Evolutionary conservation across 1,140 invertebrate species (phyloP), one percentile per base, ranked within the genome.

Genomic region (Calliopsis andreniformis): DNA sequence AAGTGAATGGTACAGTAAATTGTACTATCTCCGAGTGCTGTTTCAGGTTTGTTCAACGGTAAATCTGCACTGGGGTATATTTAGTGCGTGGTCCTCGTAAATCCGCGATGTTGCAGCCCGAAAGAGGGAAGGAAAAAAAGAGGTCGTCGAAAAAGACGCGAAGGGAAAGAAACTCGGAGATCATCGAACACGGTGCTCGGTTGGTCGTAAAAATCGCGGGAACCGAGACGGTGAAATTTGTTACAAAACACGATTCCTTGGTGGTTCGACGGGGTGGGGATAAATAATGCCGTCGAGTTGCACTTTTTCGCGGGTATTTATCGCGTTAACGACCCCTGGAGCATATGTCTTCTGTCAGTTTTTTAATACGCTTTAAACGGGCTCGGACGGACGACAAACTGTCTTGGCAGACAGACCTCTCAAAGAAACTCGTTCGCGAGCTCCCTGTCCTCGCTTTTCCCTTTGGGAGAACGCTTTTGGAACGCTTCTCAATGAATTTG

Each of bases 1-100:
- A 85, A 85, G 82, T 85, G 83, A 85, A 85, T 84, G 83, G 68
- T 84, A 80, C 82, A 49, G 75, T 84, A 84, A 85, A 85, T 85
- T 78, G 78, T 77, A 68, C 75, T 81, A 84, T 75, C 78, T 80
- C 45, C 73, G 56, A 30, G n/a, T 28, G 47, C 69, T 68, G 78
- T 84, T 81, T 67, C 66, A 80, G 69, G 73, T 83, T 84, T 66
- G 78, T 83, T 35, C 75, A 56, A 45, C 61, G 55, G 61, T 77
- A 75, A 84, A 80, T 85, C 51, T 62, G 49, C 30, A 59, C 51
- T 28, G n/a, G 49, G 51, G 63, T 83, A 70, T 67, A 77, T 83
- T 80, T 77, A 83, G 70, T 32, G 30, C 47, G 61, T 66, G 53
- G 45, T 56, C 49, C 68, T 69, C 80, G 59, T 84, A 80, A 84